These are phyloP conservation scores for Threskiornis aethiopicus DNA, from an alignment of 2,797 vertebrate genomes.

Conservation along the genomic window DNA sequence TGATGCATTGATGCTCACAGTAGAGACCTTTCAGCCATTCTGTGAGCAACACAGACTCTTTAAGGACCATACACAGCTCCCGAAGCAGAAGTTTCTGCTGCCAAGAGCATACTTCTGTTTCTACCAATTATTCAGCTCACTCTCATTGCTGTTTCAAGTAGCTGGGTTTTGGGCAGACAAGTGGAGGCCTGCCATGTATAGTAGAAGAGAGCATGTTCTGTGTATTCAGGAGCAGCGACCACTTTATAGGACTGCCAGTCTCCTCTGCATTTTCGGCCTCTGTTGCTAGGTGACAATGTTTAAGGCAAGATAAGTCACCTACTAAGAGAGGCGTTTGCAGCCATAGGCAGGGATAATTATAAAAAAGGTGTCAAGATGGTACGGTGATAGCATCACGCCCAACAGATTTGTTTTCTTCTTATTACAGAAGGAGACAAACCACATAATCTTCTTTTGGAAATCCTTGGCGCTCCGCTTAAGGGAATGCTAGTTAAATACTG, in stretches of 20 bases:
- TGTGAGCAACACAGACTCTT: not conserved
- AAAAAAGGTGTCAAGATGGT: not conserved
- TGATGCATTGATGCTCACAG: not conserved
- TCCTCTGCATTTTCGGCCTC: not conserved
- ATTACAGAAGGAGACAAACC: slow-evolving; percentile 58
- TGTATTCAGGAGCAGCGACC: not conserved
- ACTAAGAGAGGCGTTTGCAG: not conserved
- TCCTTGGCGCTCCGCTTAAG: slow-evolving; percentile 74
- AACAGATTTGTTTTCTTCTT: not conserved
- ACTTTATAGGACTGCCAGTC: not conserved
- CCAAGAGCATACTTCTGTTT: not conserved
- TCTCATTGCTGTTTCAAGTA: not conserved
- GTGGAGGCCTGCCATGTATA: not conserved
- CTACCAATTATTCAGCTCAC: not conserved
- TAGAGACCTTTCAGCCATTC: not conserved
- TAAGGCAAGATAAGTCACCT: not conserved
- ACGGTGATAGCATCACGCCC: not conserved
- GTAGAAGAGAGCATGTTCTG: not conserved
- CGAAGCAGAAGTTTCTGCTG: not conserved
- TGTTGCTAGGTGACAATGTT: not conserved
- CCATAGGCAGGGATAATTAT: not conserved
- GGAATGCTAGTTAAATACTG: slow-evolving; percentile 77
- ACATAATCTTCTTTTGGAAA: slow-evolving; percentile 51
- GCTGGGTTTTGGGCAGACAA: not conserved
- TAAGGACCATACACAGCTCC: not conserved